phyloP scores from a whole-genome alignment of 1,140 invertebrate genomes.

The Drosophila seguyi region DNA sequence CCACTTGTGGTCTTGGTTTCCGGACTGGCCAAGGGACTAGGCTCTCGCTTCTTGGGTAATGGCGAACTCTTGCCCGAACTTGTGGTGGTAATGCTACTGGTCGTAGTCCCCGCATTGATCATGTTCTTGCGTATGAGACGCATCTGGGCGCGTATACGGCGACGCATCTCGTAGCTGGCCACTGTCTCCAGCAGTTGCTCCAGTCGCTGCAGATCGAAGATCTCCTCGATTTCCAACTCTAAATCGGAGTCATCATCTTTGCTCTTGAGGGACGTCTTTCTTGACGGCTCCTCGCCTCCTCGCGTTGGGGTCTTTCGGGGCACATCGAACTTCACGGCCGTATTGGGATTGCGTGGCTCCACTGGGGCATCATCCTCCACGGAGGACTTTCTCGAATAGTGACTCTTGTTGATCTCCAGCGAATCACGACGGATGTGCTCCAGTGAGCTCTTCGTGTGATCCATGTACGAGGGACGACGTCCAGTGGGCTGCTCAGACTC shows the following conservation, averaged over 20 bases:
- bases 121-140: conserved; percentile 88
- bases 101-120: conserved; percentile 57
- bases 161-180: conserved; percentile 90
- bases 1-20: conserved; percentile 34
- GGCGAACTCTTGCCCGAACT: conserved; percentile 39
- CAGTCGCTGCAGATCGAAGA: conserved; percentile 89
- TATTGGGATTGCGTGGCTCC: conserved; percentile 72
- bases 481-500: conserved; percentile 9
- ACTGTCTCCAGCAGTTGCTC: conserved; percentile 91
- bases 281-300: conserved; percentile 59
- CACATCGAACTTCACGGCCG: conserved; percentile 88
- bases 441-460: conserved; percentile 81
- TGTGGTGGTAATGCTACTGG: conserved; percentile 16
- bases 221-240: conserved; percentile 88
- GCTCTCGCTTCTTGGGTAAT: conserved; percentile 34
- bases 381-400: conserved; percentile 75
- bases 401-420: conserved; percentile 76
- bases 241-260: conserved; percentile 34
- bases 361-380: conserved; percentile 58
- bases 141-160: conserved; percentile 91
- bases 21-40: conserved; percentile 38
- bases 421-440: conserved; percentile 83
- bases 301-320: conserved; percentile 46
- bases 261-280: conserved; percentile 13
- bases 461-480: conserved; percentile 84